Conservation (phyloP, 2,888 invertebrate species). For the Thera britannica region DNA sequence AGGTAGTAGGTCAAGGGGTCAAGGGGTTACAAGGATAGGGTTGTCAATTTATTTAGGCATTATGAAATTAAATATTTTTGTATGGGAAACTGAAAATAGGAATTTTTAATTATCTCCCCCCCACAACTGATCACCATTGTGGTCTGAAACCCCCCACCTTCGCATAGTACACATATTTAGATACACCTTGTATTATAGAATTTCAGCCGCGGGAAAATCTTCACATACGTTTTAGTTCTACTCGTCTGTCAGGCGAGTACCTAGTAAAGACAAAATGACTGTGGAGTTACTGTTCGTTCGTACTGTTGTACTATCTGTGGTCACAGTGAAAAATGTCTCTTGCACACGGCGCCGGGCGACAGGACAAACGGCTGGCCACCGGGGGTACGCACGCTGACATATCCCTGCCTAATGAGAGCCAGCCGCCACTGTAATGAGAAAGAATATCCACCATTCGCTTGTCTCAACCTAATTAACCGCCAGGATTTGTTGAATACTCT, state of each 20-base stretch:
- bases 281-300: neutral
- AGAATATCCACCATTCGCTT: slow-evolving; percentile 67
- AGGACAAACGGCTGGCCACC: slow-evolving; percentile 68
- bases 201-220: neutral
- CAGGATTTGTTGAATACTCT: slow-evolving; percentile 49
- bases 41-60: too few species aligned
- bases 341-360: slow-evolving; percentile 64
- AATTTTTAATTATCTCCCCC: too few species aligned
- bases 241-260: neutral
- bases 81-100: too few species aligned
- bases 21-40: too few species aligned
- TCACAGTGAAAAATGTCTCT: slow-evolving; percentile 62
- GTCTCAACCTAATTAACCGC: slow-evolving; percentile 63
- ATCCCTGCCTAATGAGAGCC: slow-evolving; percentile 70
- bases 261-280: neutral
- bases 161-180: too few species aligned
- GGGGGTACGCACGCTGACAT: slow-evolving; percentile 64
- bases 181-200: too few species aligned
- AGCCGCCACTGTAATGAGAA: slow-evolving; percentile 66
- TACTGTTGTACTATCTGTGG: slow-evolving; percentile 17
- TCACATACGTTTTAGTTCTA: neutral
- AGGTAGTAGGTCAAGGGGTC: too few species aligned
- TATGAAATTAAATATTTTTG: too few species aligned
- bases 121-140: too few species aligned
- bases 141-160: too few species aligned